Base-by-base conservation (phyloP, 2,888 invertebrate genomes). In the Dasysyrphus albostriatus region DNA sequence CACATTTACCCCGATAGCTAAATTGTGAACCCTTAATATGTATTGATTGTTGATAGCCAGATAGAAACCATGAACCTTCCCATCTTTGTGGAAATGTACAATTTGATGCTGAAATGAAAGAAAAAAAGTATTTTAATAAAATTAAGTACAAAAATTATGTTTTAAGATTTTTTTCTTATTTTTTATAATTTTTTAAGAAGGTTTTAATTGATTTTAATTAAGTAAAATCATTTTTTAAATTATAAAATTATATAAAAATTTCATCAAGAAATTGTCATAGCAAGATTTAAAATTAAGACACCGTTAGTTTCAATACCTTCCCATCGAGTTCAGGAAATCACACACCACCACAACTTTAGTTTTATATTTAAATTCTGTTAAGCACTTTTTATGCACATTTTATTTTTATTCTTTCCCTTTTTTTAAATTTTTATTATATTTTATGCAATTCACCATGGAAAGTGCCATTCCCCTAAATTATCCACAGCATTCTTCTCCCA, bases 21-120 rank as follows among this genome's bases (percentile, higher is more conserved):
- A 97, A 95, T 88, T 96, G 94, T 91, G 96, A 96, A 83, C 95
- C 96, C 90, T 97, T 96, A 91, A 97, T 97, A 90, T 95, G 94
- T 93, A 97, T 97, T 73, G 97, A 95, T 93, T 96, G 96, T 91
- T 96, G 95, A 90, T 97, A 96, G 83, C 97, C 97, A 83, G 97
- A 97, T 93, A 97, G 97, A 94, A 97, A 97, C 97, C 97, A 97
- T 89, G 96, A 96, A 89, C 97, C 97, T 92, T 97, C 96, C 97
- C 97, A 97, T 89, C 95, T 94, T 89, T 95, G 94, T 89, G 97
- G 97, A 94, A 97, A 97, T 89, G 95, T 94, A 93, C 97, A 97
- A 90, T 95, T 95, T 94, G 96, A 90, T 88, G 91, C 90, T 88
- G 90, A 90, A 92, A 90, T 32, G 1, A 65, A 59, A 61, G 44